Conservation (phyloP, 2,797 vertebrate genomes). For the Parambassis ranga region DNA sequence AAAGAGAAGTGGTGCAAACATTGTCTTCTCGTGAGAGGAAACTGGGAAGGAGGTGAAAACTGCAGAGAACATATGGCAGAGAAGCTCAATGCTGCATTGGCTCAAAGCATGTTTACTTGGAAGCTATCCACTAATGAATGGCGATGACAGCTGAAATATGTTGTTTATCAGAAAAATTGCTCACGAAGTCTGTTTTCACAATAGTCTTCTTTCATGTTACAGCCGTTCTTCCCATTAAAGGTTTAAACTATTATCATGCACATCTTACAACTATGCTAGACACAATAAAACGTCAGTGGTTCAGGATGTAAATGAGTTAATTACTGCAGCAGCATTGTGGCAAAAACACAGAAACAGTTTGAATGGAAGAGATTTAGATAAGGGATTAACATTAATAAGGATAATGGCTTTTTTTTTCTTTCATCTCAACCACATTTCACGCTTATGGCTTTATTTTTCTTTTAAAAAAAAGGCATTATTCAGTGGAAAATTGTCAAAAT, state of each 20-base stretch:
- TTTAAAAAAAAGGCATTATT: neutral
- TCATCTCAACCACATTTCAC: conserved; percentile 21
- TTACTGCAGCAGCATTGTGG: neutral
- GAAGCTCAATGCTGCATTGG: conserved; percentile 21
- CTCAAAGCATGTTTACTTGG: conserved; percentile 52
- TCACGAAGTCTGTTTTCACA: conserved; percentile 14
- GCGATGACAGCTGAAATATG: conserved; percentile 34
- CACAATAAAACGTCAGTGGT: neutral
- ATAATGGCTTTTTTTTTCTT: conserved; percentile 18
- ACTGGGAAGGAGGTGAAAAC: conserved; percentile 42
- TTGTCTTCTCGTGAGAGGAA: conserved; percentile 41
- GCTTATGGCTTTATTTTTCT: conserved; percentile 21
- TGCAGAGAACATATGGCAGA: conserved; percentile 42
- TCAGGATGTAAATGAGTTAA: conserved; percentile 1
- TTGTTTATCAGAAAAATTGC: conserved; percentile 13
- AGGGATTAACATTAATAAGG: conserved; percentile 14
- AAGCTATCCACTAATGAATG: conserved; percentile 37
- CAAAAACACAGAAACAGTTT: conserved; percentile 1
- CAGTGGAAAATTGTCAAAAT: conserved; percentile 1
- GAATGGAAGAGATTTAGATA: neutral
- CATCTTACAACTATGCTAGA: neutral
- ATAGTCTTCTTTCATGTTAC: neutral
- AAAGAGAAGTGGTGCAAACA: conserved; percentile 49
- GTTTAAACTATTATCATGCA: neutral
- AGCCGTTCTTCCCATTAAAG: neutral